These are phyloP conservation scores for Babyrousa celebensis DNA, from an alignment of 2,797 vertebrate genomes.

Conservation along the genomic window DNA sequence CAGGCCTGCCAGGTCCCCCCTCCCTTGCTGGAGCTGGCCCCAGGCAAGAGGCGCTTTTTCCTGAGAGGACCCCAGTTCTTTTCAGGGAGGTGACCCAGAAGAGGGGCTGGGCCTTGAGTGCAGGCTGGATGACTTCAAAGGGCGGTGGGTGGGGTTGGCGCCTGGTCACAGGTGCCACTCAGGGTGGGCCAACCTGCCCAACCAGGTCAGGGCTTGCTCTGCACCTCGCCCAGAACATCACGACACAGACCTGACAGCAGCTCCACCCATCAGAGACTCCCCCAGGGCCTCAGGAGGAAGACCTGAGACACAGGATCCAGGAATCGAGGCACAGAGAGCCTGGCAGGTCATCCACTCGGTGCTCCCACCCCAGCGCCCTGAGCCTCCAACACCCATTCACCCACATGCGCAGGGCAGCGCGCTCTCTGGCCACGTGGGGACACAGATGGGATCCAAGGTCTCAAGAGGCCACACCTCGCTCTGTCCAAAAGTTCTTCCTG, in stretches of 20 bases:
- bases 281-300: conserved; percentile 72
- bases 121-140: conserved; percentile 86
- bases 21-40: background rate
- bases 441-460: background rate
- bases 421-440: background rate
- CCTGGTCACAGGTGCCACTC: conserved; percentile 87
- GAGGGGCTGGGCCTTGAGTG: conserved; percentile 70
- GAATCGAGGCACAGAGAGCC: conserved; percentile 25
- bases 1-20: conserved; percentile 50
- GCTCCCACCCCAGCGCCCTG: background rate
- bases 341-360: background rate
- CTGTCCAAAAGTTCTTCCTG: conserved; percentile 52
- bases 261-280: conserved; percentile 84
- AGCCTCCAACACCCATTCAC: background rate
- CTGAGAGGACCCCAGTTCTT: conserved; percentile 73
- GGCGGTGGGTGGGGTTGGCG: conserved; percentile 84
- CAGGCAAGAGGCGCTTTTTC: conserved; percentile 50
- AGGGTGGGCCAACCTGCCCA: conserved; percentile 88
- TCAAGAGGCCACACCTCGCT: background rate
- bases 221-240: conserved; percentile 82
- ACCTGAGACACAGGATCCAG: conserved; percentile 66
- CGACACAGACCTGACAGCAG: conserved; percentile 77
- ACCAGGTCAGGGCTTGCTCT: conserved; percentile 86
- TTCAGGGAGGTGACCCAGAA: conserved; percentile 77
- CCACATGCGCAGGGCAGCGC: background rate